Conservation (phyloP, 2,888 invertebrate species). For the Harpagoxenus sublaevis region DNA sequence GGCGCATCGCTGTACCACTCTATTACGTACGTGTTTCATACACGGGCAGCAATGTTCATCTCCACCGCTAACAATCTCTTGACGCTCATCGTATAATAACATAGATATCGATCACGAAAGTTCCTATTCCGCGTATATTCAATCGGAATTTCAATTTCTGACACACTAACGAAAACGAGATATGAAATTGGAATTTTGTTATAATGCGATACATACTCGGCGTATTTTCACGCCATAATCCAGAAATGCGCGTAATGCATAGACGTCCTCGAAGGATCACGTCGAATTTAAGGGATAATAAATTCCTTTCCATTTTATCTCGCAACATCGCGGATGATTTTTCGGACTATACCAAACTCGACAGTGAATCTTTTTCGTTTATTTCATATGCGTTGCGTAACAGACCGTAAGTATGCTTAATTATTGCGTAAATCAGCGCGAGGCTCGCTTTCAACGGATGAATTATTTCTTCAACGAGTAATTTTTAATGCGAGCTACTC, state of each 20-base stretch:
- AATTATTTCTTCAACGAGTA: constrained; percentile 23
- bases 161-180: constrained; percentile 10
- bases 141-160: constrained; percentile 48
- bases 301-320: neutral
- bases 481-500: constrained; percentile 1
- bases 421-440: constrained; percentile 8
- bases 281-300: neutral
- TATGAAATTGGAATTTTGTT: constrained; percentile 22
- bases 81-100: constrained; percentile 37
- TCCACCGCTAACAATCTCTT: constrained; percentile 1
- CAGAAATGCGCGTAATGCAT: neutral
- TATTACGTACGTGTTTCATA: constrained; percentile 4
- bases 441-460: constrained; percentile 13
- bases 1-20: constrained; percentile 2
- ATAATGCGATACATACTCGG: constrained; percentile 1
- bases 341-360: neutral
- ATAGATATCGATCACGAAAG: constrained; percentile 40
- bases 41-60: neutral
- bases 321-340: neutral
- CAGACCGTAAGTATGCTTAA: constrained; percentile 15
- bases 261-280: neutral
- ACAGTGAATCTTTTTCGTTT: neutral
- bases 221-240: neutral
- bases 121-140: constrained; percentile 20
- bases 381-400: constrained; percentile 4